A percentile compares a stretch with the other conserved stretches of the same genome.
Evolutionary conservation across 2,888 invertebrate species (phyloP).

Genomic region (Agriopis aurantiaria): DNA sequence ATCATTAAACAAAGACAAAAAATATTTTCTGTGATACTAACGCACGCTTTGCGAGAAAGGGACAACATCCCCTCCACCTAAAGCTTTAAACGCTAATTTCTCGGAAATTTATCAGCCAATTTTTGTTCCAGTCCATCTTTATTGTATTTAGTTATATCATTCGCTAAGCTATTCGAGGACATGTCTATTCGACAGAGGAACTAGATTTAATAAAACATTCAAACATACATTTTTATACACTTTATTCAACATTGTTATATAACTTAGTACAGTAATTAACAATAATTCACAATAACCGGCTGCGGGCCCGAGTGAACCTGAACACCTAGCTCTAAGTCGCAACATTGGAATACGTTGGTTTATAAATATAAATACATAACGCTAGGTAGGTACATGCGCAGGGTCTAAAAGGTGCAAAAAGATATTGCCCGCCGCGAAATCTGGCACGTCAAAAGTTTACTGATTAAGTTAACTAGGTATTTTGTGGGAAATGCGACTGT

Average conservation of each 20-base stretch:
- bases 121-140: too few relatives aligned
- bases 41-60: too few relatives aligned
- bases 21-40: too few relatives aligned
- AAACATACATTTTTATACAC: constrained; percentile 60
- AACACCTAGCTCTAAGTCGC: constrained; percentile 66
- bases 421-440: constrained; percentile 7
- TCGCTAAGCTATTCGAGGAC: too few relatives aligned
- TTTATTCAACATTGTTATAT: constrained; percentile 83
- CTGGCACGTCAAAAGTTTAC: background rate
- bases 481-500: too few relatives aligned
- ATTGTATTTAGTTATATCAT: too few relatives aligned
- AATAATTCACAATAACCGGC: constrained; percentile 65
- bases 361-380: constrained; percentile 9
- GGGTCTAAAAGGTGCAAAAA: constrained; percentile 20
- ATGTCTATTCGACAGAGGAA: too few relatives aligned
- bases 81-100: too few relatives aligned
- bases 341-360: constrained; percentile 47
- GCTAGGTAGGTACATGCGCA: constrained; percentile 3
- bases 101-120: too few relatives aligned
- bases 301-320: constrained; percentile 50
- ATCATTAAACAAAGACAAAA: too few relatives aligned
- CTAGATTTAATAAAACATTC: background rate
- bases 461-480: background rate
- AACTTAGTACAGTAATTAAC: constrained; percentile 79
- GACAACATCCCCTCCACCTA: too few relatives aligned